phyloP scores from a whole-genome alignment of 2,113 vertebrate genomes.

The Hypanus sabinus region DNA sequence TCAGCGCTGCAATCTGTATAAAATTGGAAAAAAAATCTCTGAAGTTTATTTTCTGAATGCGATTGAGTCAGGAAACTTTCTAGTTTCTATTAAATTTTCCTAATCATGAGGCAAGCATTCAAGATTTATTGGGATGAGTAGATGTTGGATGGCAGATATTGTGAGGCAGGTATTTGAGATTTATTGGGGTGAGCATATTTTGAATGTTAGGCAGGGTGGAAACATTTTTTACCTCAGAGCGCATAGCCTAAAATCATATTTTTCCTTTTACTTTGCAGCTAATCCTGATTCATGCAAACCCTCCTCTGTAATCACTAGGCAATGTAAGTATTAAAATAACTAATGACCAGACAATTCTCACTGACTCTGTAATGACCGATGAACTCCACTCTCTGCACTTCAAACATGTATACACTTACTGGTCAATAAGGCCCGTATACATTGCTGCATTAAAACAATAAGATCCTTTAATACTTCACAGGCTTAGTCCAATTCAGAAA shows the following conservation, averaged over 20 bases:
- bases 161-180: too few relatives aligned
- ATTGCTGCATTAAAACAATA: neutral
- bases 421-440: neutral
- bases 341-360: neutral
- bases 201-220: too few relatives aligned
- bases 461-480: neutral
- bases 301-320: neutral
- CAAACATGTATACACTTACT: neutral
- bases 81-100: neutral
- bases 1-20: neutral
- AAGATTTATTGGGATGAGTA: neutral
- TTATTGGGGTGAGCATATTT: too few relatives aligned
- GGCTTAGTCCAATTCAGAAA: neutral
- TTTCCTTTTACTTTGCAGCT: neutral
- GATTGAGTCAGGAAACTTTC: neutral
- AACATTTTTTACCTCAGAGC: too few relatives aligned
- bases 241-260: neutral
- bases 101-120: neutral
- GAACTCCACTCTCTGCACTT: neutral
- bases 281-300: neutral
- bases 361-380: neutral
- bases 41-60: neutral
- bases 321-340: constrained; percentile 12
- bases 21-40: neutral
- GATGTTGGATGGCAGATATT: too few relatives aligned